Conservation (phyloP, 2,888 invertebrate genomes). For the Campopleginae sp. region DNA sequence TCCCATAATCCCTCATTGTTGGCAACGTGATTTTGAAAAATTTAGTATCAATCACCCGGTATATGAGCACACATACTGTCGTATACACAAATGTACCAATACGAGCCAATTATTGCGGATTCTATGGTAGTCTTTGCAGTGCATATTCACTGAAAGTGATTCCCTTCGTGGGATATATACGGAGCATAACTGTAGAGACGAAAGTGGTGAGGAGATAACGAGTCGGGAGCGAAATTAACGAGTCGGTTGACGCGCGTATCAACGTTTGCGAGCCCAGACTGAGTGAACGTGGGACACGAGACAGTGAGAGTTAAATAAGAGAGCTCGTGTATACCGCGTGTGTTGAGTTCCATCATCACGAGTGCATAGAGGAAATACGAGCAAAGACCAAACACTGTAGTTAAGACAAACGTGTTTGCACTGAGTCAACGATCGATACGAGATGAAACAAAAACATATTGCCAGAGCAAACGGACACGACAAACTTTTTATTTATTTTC, state of each 20-base stretch:
- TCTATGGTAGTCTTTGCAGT: constrained; percentile 18
- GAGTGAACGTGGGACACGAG: constrained; percentile 33
- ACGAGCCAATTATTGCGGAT: constrained; percentile 66
- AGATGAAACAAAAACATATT: constrained; percentile 15
- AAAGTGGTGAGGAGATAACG: constrained; percentile 63
- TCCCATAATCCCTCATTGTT: background rate
- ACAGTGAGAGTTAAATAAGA: constrained; percentile 21
- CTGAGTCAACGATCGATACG: constrained; percentile 1
- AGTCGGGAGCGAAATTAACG: constrained; percentile 76
- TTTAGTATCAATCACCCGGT: background rate
- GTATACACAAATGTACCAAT: constrained; percentile 24
- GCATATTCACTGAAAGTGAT: constrained; percentile 29
- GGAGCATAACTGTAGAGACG: constrained; percentile 6
- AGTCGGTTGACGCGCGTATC: constrained; percentile 69
- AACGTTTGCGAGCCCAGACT: constrained; percentile 32
- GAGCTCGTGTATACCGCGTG: background rate
- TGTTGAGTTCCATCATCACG: constrained; percentile 7
- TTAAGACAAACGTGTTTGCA: constrained; percentile 15
- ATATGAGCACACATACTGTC: constrained; percentile 6
- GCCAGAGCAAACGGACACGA: background rate
- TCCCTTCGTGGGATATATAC: constrained; percentile 19
- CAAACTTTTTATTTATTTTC: background rate
- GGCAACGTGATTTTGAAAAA: background rate
- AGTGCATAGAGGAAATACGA: constrained; percentile 4
- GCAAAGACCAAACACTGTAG: constrained; percentile 22